Percentiles rank a stretch among this genome's conserved stretches.
phyloP scores from a whole-genome alignment of 2,113 vertebrate genomes.

The Theristicus caerulescens region DNA sequence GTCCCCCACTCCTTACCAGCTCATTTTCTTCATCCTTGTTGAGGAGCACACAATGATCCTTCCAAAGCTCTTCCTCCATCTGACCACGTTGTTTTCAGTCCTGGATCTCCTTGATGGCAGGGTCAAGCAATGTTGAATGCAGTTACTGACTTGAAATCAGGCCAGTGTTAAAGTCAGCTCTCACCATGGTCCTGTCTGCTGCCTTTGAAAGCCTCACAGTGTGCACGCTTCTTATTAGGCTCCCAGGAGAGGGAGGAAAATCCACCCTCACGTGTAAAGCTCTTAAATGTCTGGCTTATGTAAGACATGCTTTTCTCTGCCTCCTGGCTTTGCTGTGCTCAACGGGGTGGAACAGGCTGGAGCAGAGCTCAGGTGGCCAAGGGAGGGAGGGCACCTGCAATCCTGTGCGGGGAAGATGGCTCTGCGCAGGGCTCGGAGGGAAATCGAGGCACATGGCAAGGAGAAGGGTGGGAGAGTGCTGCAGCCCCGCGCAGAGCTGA shows the following conservation, averaged over 20 bases:
- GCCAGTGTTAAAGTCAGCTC: neutral
- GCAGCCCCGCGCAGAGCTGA: fast-evolving
- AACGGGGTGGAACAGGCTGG: neutral
- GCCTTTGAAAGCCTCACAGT: slow-evolving; percentile 3
- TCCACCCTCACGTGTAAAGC: neutral
- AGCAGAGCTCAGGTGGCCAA: neutral
- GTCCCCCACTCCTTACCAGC: slow-evolving; percentile 49
- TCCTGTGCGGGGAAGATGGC: neutral
- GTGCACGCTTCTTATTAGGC: neutral
- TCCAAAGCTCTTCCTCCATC: slow-evolving; percentile 40
- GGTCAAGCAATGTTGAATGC: neutral
- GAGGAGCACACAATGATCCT: slow-evolving; percentile 50
- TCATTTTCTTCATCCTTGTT: slow-evolving; percentile 70
- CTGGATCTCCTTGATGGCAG: neutral
- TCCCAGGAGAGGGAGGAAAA: slow-evolving; percentile 12
- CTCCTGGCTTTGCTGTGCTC: neutral
- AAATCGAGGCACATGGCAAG: neutral
- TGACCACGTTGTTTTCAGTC: neutral
- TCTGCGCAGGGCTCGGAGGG: fast-evolving
- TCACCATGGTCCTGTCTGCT: neutral
- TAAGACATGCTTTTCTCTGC: neutral
- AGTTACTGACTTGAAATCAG: neutral
- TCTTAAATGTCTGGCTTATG: neutral
- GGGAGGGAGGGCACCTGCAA: too few species aligned
- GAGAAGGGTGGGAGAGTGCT: neutral